phyloP scores from a whole-genome alignment of 2,113 vertebrate genomes.

The Hypomesus transpacificus region DNA sequence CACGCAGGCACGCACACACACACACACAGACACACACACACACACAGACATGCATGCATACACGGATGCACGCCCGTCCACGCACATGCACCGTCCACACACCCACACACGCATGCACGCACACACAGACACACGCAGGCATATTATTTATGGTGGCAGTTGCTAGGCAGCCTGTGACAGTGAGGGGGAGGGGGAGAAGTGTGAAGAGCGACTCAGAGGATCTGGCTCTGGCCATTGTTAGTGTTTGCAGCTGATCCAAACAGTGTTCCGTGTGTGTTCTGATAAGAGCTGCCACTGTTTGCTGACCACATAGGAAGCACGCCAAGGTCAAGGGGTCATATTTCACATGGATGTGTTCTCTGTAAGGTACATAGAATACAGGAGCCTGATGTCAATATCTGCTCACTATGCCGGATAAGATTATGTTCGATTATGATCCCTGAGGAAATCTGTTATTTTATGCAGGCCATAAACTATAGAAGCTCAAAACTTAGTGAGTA shows the following conservation, averaged over 20 bases:
- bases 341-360: background rate
- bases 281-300: background rate
- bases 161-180: slow-evolving; percentile 61
- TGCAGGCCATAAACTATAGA: background rate
- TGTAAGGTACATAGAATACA: background rate
- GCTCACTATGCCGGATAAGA: background rate
- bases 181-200: slow-evolving; percentile 33
- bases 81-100: slow-evolving; percentile 11
- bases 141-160: slow-evolving; percentile 63
- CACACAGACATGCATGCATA: slow-evolving; percentile 18
- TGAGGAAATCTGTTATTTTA: background rate
- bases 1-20: slow-evolving; percentile 16
- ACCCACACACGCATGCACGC: slow-evolving; percentile 6
- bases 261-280: background rate
- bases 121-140: slow-evolving; percentile 14
- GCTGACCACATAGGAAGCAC: background rate
- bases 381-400: background rate
- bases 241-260: slow-evolving; percentile 42
- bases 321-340: background rate
- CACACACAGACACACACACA: slow-evolving; percentile 1
- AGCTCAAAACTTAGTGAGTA: background rate
- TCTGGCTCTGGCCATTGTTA: slow-evolving; percentile 40
- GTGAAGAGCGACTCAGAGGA: slow-evolving; percentile 37
- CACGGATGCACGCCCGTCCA: slow-evolving; percentile 14
- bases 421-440: too few relatives aligned